Conservation (phyloP, 64 coral and sea anemone genomes). For the Trachythela sp. region DNA sequence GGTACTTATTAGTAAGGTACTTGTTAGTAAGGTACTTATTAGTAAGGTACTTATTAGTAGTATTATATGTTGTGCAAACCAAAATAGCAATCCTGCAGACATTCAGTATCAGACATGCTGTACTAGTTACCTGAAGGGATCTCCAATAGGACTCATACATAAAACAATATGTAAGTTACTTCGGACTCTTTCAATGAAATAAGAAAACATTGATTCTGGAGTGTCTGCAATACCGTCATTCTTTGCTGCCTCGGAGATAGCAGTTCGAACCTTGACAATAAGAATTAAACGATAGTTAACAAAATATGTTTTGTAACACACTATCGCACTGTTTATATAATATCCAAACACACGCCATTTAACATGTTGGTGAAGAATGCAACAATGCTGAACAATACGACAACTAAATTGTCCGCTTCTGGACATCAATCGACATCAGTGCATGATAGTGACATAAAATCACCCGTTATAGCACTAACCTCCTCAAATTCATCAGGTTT, state of each 20-base stretch:
- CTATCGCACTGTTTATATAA: neutral
- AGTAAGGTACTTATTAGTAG: no score
- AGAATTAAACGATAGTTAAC: neutral
- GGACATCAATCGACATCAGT: no score
- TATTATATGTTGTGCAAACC: no score
- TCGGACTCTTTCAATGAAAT: conserved; percentile 89
- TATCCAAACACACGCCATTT: no score
- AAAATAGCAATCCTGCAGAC: no score
- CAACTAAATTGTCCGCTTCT: no score
- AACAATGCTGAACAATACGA: no score
- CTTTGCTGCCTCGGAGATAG: conserved; percentile 64
- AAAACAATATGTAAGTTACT: conserved; percentile 93
- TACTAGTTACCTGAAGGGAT: conserved; percentile 99
- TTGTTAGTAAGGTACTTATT: no score
- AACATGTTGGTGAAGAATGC: no score
- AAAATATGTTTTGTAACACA: neutral
- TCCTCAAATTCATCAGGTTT: conserved; percentile 99
- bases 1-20: no score
- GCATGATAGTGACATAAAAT: neutral
- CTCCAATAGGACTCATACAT: conserved; percentile 98
- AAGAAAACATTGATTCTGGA: conserved; percentile 83
- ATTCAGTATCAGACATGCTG: no score
- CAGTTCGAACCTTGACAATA: conserved; percentile 65
- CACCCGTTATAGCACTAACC: conserved; percentile 22
- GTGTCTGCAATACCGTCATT: conserved; percentile 85